A percentile compares a stretch with the other conserved stretches of the same genome.
Conservation (phyloP, 2,888 invertebrate species). For the Bursaphelenchus okinawaensis region DNA sequence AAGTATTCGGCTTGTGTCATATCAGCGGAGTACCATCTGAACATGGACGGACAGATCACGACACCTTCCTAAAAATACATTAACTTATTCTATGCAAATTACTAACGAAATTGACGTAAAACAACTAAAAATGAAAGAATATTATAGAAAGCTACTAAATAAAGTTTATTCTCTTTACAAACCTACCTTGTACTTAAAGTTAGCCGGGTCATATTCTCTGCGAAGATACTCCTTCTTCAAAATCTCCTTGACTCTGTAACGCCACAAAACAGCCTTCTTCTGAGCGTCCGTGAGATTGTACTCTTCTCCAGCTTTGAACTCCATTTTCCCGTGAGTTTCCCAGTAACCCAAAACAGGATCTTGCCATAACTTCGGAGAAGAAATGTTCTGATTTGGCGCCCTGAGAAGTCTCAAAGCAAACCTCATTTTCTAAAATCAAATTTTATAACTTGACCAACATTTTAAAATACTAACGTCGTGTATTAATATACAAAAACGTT, state of each 20-base stretch:
- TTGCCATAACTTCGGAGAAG: constrained; percentile 54
- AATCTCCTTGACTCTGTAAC: constrained; percentile 55
- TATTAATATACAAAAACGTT: too few relatives aligned
- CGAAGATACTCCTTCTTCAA: constrained; percentile 57
- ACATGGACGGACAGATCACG: constrained; percentile 57
- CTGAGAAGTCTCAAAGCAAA: constrained; percentile 46
- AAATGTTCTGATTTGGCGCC: constrained; percentile 55
- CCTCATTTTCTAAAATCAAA: constrained; percentile 32
- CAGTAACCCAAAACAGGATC: constrained; percentile 43
- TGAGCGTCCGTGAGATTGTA: constrained; percentile 55
- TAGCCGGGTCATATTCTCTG: constrained; percentile 54
- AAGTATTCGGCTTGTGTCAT: constrained; percentile 56
- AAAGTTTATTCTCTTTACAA: not conserved
- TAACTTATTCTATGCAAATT: not conserved
- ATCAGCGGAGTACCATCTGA: constrained; percentile 57
- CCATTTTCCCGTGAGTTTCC: constrained; percentile 53
- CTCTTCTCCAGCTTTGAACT: constrained; percentile 52
- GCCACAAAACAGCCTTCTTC: constrained; percentile 53
- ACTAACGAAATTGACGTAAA: not conserved
- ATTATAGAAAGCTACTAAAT: constrained; percentile 3
- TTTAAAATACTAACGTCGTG: too few relatives aligned
- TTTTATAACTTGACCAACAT: too few relatives aligned
- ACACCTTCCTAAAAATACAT: constrained; percentile 47
- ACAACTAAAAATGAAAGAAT: not conserved
- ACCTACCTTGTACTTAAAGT: constrained; percentile 53